Evolutionary conservation across 2,888 invertebrate species (phyloP).

Genomic region (Desoria tigrina): DNA sequence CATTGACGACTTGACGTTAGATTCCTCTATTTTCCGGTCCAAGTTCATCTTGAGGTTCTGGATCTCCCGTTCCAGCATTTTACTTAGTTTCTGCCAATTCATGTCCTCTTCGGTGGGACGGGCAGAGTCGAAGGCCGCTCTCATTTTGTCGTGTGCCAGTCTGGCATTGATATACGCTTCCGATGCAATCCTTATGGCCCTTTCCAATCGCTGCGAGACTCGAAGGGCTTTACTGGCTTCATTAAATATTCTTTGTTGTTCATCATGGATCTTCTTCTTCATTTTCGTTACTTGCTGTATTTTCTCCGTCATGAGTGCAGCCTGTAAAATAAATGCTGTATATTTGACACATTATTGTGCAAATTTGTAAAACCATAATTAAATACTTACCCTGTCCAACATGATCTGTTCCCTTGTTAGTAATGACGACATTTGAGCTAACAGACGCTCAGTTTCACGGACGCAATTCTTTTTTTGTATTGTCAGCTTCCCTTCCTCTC

Average conservation of each 20-base stretch:
- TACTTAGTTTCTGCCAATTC: conserved; percentile 49
- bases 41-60: conserved; percentile 42
- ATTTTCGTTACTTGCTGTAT: conserved; percentile 32
- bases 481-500: conserved; percentile 39
- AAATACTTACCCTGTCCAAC: conserved; percentile 40
- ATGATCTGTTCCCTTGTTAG: conserved; percentile 42
- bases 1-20: conserved; percentile 37
- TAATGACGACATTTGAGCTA: conserved; percentile 39
- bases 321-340: conserved; percentile 15
- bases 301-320: conserved; percentile 35
- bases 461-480: conserved; percentile 31
- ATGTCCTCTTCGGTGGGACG: conserved; percentile 42
- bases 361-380: too few species aligned
- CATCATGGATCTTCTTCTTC: conserved; percentile 42
- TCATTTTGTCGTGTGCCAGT: conserved; percentile 50
- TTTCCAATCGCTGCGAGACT: conserved; percentile 42
- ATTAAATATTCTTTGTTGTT: conserved; percentile 42
- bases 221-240: conserved; percentile 44
- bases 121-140: conserved; percentile 45
- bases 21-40: conserved; percentile 44
- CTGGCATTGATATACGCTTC: conserved; percentile 46
- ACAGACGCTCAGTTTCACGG: conserved; percentile 41
- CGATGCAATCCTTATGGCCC: conserved; percentile 36
- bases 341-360: not conserved
- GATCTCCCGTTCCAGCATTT: conserved; percentile 47